A percentile compares a stretch with the other conserved stretches of the same genome.
Evolutionary conservation across 2,113 vertebrate species (phyloP).

Genomic region (Sinocyclocheilus anophthalmus): DNA sequence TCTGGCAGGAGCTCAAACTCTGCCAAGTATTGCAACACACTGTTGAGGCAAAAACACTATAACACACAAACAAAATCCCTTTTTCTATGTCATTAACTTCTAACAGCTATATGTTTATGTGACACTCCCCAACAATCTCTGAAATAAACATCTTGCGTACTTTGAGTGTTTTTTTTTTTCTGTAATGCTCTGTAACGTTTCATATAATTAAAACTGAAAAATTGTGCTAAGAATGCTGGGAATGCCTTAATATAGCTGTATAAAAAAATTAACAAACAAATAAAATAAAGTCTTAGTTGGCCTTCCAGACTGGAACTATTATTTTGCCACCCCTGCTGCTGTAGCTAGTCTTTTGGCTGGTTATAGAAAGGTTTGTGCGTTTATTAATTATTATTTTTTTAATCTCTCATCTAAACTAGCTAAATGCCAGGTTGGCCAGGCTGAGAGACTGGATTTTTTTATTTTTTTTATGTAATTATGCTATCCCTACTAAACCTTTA

Average conservation of each 20-base stretch:
- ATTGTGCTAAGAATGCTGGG: background rate
- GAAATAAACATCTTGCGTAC: background rate
- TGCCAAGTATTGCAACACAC: slow-evolving; percentile 19
- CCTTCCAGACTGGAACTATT: background rate
- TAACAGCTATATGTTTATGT: slow-evolving; percentile 16
- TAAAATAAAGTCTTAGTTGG: too few species aligned
- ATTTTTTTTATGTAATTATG: background rate
- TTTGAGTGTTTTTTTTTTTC: background rate
- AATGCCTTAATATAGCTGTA: too few species aligned
- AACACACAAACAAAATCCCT: slow-evolving; percentile 11
- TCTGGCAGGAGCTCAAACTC: slow-evolving; percentile 19
- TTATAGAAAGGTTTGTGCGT: background rate
- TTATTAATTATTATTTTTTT: too few species aligned
- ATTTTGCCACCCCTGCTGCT: background rate
- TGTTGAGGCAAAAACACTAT: background rate
- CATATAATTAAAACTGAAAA: too few species aligned
- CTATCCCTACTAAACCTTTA: background rate
- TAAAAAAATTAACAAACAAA: too few species aligned
- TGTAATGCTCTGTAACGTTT: background rate
- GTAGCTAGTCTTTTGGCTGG: background rate
- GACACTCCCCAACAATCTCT: background rate
- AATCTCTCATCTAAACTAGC: background rate
- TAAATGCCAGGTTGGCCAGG: too few species aligned
- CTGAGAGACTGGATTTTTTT: background rate
- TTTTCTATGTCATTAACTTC: slow-evolving; percentile 10